These are phyloP conservation scores for Rattus rattus DNA, from an alignment of 2,113 vertebrate genomes.

Conservation along the genomic window DNA sequence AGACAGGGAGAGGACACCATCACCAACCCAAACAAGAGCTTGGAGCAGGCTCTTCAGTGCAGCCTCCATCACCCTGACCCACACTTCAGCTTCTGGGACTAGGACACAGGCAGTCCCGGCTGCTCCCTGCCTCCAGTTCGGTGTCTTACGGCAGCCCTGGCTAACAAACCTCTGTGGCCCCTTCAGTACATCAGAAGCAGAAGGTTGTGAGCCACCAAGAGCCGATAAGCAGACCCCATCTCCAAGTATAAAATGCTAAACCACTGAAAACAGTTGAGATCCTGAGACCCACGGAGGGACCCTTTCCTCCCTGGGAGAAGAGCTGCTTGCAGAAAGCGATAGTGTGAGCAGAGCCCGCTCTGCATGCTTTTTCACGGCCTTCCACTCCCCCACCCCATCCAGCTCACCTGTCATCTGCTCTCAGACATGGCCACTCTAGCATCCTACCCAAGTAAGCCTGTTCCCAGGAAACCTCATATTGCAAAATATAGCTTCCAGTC, in stretches of 20 bases:
- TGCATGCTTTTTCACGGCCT: not conserved
- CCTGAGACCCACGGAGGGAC: not conserved
- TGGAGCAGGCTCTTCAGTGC: not conserved
- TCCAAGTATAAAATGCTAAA: constrained; percentile 31
- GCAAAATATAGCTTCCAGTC: not conserved
- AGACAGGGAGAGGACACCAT: not conserved
- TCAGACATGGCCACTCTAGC: not conserved
- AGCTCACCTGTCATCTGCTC: not conserved
- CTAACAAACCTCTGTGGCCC: not conserved
- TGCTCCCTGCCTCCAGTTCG: not conserved
- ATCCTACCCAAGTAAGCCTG: not conserved
- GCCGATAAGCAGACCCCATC: not conserved
- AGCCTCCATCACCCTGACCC: not conserved
- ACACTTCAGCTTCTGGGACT: not conserved
- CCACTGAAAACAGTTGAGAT: not conserved
- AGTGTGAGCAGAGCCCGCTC: not conserved
- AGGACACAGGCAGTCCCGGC: not conserved
- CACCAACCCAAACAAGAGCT: not conserved
- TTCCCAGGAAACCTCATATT: not conserved
- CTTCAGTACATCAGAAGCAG: not conserved
- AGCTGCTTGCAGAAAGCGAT: not conserved
- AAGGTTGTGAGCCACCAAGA: not conserved
- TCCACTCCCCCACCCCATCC: not conserved
- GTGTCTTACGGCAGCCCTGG: not conserved
- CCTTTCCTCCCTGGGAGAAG: not conserved